Evolutionary conservation across 2,113 vertebrate species (phyloP), one percentile per base, ranked within the genome.

Genomic region (Suncus etruscus): DNA sequence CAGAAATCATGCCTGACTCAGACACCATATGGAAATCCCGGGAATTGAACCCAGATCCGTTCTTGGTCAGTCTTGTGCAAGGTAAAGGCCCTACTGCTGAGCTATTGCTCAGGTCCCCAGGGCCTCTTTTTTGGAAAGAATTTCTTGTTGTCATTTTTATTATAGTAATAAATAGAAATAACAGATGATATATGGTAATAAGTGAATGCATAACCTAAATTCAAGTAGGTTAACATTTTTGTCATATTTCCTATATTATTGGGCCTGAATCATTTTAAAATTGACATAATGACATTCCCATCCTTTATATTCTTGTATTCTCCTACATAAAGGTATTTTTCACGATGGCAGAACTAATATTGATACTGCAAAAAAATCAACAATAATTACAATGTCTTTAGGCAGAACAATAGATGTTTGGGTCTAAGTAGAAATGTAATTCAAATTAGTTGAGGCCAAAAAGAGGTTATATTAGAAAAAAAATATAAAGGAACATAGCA

Each of bases 201-300:
- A 58, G 65, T 76, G 7, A 73, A 54, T 11, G 32, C 6, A 69
- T 63, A 86, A 87, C 18, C 58, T 61, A 66, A 32, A 63, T 65
- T 74, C 51, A 58, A 4, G 61, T 58, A 47, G 3, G 58, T 50
- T 39, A 69, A 29, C 8, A 45, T 22, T 78, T 80, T 87, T 77
- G 69, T n/a, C 31, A 14, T 77, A 11, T 85, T n/a, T 61, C 63
- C 14, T 61, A 6, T 70, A 66, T 91, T 91, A 29, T 70, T 82
- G 32, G 51, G 69, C 83, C 78, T 89, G 63, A 86, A 24, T 76
- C 9, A 69, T 86, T 84, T 82, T 54, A 74, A 80, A 75, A 54
- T 39, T 31, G 66, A 27, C 61, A 18, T 39, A 29, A 11, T 65
- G 74, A 9, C 1, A 39, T 75, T 91, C 79, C 45, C 58, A 61